Percentiles rank a stretch among this genome's conserved stretches.
Conservation (phyloP, 2,113 vertebrate genomes). For the Chaetorhynchus papuensis region DNA sequence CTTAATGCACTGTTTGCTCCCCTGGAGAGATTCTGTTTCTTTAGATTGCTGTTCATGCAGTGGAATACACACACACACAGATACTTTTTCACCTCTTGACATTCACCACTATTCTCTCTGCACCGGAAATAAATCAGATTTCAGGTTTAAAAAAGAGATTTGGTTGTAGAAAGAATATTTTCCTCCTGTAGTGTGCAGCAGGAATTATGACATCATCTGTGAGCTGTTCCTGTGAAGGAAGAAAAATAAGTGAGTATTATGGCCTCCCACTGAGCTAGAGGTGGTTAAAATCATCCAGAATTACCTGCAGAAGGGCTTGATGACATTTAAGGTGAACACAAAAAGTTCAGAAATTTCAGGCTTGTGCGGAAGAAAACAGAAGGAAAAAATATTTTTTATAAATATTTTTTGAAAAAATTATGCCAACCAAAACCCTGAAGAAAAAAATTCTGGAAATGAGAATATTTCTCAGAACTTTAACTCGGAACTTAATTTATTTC, state of each 20-base stretch:
- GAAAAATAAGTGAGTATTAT: neutral
- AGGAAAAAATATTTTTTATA: neutral
- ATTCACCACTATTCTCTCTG: neutral
- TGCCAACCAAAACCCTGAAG: neutral
- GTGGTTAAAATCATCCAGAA: neutral
- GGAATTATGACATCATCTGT: neutral
- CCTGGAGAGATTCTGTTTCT: neutral
- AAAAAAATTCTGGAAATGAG: neutral
- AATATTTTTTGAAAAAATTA: fast-evolving
- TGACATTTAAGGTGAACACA: neutral
- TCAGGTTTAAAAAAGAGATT: neutral
- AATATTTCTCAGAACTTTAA: neutral
- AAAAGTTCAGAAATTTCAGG: neutral
- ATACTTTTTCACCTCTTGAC: neutral
- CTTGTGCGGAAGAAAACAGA: neutral
- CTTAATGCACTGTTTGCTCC: neutral
- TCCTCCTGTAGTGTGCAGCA: neutral
- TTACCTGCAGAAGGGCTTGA: neutral
- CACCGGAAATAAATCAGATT: neutral
- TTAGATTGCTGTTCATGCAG: neutral
- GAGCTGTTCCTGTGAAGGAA: neutral
- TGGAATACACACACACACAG: neutral
- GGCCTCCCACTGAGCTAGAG: neutral
- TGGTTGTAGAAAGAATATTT: neutral
- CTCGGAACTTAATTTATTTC: neutral